phyloP scores from a whole-genome alignment of 2,888 invertebrate species.

The Strigamia transsilvanica region DNA sequence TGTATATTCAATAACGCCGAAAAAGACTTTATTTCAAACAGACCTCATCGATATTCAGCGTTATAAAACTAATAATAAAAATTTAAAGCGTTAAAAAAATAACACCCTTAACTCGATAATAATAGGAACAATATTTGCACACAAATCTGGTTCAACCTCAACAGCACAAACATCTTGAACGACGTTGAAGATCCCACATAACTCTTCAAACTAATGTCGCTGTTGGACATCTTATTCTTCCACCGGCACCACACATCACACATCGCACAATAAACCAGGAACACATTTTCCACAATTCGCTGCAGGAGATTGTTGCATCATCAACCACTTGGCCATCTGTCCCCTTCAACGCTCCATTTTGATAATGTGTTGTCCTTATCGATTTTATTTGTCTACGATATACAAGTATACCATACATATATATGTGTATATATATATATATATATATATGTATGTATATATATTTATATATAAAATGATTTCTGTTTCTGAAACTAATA shows the following conservation, averaged over 20 bases:
- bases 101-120: neutral
- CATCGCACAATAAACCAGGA: slow-evolving; percentile 7
- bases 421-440: too few relatives aligned
- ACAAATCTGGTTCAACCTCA: slow-evolving; percentile 16
- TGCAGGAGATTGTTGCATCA: slow-evolving; percentile 24
- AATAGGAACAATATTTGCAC: slow-evolving; percentile 27
- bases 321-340: slow-evolving; percentile 27
- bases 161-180: slow-evolving; percentile 33
- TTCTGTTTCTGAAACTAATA: too few relatives aligned
- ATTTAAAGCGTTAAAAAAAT: neutral
- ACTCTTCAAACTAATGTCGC: slow-evolving; percentile 29
- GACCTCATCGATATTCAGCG: too few relatives aligned
- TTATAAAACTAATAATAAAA: neutral
- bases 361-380: slow-evolving; percentile 4
- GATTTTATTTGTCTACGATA: slow-evolving; percentile 33
- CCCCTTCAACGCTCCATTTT: neutral
- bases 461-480: too few relatives aligned
- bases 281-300: slow-evolving; percentile 1
- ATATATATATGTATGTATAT: too few relatives aligned
- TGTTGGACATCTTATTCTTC: slow-evolving; percentile 30
- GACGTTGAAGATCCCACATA: slow-evolving; percentile 21
- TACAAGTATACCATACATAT: too few relatives aligned
- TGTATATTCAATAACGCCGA: too few relatives aligned
- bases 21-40: neutral
- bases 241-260: slow-evolving; percentile 12